A percentile compares a stretch with the other conserved stretches of the same genome.
These are phyloP conservation scores for Glomeris maerens DNA, from an alignment of 1,140 invertebrate species.

Conservation along the genomic window DNA sequence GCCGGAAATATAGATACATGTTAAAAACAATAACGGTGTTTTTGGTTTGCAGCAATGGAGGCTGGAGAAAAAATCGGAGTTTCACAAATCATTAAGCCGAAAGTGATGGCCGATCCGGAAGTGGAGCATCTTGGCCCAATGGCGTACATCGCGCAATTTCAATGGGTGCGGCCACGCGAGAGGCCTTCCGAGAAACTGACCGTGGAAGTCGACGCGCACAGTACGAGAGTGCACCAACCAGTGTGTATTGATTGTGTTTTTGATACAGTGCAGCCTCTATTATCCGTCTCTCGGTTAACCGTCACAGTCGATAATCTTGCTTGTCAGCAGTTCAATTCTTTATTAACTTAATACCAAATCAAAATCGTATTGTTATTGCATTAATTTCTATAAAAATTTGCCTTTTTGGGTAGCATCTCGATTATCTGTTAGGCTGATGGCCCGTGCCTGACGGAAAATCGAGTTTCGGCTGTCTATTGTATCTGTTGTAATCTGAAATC, in stretches of 20 bases:
- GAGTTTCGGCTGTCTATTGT: conserved; percentile 22
- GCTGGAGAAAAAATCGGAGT: conserved; percentile 56
- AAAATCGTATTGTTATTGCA: neutral
- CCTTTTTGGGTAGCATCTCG: too few species aligned
- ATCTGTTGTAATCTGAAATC: conserved; percentile 24
- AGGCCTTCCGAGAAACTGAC: conserved; percentile 59
- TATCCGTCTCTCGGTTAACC: too few species aligned
- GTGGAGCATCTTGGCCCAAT: conserved; percentile 91
- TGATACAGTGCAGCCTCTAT: neutral
- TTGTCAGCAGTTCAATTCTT: too few species aligned
- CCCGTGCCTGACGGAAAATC: too few species aligned
- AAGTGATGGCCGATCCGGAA: conserved; percentile 84
- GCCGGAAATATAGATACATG: too few species aligned
- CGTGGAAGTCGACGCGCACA: conserved; percentile 45
- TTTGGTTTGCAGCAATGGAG: conserved; percentile 35
- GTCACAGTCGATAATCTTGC: too few species aligned
- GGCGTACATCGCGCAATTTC: conserved; percentile 81
- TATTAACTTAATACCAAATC: neutral
- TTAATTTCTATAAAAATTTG: neutral
- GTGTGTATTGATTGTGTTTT: conserved; percentile 37
- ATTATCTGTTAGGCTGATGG: too few species aligned
- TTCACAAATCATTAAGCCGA: conserved; percentile 72
- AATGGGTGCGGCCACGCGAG: conserved; percentile 66
- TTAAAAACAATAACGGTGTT: neutral
- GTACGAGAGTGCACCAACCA: conserved; percentile 63